Percentiles rank a stretch among this genome's conserved stretches.
Evolutionary conservation across 2,888 invertebrate genomes (phyloP).

Genomic region (Ariolimax columbianus): DNA sequence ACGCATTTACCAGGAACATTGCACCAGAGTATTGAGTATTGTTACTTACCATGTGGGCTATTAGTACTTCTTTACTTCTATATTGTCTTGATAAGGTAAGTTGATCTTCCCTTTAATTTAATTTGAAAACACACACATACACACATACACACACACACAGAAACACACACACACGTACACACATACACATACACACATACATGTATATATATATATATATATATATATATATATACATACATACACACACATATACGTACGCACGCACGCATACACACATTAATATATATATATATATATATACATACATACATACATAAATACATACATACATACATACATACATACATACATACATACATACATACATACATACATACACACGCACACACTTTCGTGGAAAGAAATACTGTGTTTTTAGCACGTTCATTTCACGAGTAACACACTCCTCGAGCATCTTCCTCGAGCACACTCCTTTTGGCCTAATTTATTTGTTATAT

Average conservation of each 20-base stretch:
- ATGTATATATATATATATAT: conserved; percentile 5
- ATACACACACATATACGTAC: not conserved
- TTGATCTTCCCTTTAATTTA: not conserved
- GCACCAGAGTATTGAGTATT: not conserved
- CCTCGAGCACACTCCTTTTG: too few relatives aligned
- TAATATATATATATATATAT: too few relatives aligned
- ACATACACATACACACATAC: not conserved
- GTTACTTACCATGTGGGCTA: not conserved
- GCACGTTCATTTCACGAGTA: too few relatives aligned
- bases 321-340: not conserved
- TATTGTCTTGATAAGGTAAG: not conserved
- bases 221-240: not conserved
- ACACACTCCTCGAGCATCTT: too few relatives aligned
- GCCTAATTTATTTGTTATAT: too few relatives aligned
- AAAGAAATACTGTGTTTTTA: too few relatives aligned
- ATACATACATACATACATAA: too few relatives aligned
- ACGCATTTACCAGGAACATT: not conserved
- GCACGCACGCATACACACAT: not conserved
- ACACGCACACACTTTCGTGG: not conserved
- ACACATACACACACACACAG: too few relatives aligned
- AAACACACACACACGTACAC: too few relatives aligned
- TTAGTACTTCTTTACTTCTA: too few relatives aligned
- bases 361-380: not conserved
- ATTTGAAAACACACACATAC: too few relatives aligned
- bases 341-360: not conserved